Percentiles rank a stretch among this genome's conserved stretches.
Conservation (phyloP, 2,797 vertebrate genomes). For the Philypnodon macrostomus region DNA sequence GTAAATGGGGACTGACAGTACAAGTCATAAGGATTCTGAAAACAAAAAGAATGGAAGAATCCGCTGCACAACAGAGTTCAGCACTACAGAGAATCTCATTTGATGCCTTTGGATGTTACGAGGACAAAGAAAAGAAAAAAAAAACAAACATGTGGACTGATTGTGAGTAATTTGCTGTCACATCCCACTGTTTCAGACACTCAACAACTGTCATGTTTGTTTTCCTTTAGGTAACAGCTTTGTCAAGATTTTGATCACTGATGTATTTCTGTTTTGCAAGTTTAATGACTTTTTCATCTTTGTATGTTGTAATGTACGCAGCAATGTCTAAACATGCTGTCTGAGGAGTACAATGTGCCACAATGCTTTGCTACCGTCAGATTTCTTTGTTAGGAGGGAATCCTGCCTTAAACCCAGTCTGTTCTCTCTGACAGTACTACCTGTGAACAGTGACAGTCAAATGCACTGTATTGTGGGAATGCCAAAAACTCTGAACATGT, state of each 20-base stretch:
- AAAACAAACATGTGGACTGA: constrained; percentile 54
- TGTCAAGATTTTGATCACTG: constrained; percentile 34
- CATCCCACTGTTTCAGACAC: constrained; percentile 38
- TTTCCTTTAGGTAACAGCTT: constrained; percentile 32
- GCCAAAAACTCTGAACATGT: constrained; percentile 58
- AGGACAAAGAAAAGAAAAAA: constrained; percentile 30
- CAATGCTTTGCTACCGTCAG: constrained; percentile 54
- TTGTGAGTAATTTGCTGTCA: constrained; percentile 60
- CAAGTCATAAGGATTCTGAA: constrained; percentile 43
- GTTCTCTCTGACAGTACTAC: constrained; percentile 75
- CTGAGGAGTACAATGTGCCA: constrained; percentile 55
- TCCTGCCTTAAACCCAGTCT: constrained; percentile 79
- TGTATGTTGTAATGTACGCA: constrained; percentile 30
- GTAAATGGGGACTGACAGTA: constrained; percentile 59
- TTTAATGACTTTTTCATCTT: constrained; percentile 38
- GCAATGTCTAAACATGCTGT: constrained; percentile 53
- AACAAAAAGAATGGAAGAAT: constrained; percentile 44
- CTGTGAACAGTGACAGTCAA: constrained; percentile 69
- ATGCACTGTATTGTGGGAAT: constrained; percentile 63
- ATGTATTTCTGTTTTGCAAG: constrained; percentile 41
- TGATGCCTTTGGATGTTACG: constrained; percentile 54
- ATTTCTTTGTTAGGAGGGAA: constrained; percentile 65
- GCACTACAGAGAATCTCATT: constrained; percentile 55
- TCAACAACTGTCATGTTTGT: constrained; percentile 40
- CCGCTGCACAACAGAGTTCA: constrained; percentile 63